phyloP scores from a whole-genome alignment of 1,140 invertebrate species.

The Calycopis cecrops region DNA sequence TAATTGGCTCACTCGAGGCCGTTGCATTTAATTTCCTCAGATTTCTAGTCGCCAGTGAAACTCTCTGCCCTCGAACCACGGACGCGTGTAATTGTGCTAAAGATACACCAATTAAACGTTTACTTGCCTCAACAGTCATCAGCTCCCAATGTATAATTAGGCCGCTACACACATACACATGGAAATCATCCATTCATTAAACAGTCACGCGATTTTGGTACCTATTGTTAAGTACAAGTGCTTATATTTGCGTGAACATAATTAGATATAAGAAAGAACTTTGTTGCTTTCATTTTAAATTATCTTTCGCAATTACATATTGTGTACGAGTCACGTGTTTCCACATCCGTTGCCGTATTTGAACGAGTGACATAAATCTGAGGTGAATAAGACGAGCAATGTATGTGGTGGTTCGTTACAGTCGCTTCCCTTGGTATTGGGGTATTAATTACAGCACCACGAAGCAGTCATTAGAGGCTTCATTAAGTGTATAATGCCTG shows the following conservation, averaged over 20 bases:
- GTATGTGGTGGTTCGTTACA: constrained; percentile 6
- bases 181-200: background rate
- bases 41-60: constrained; percentile 57
- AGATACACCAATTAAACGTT: constrained; percentile 55
- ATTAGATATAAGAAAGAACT: constrained; percentile 15
- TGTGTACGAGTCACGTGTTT: background rate
- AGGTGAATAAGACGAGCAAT: background rate
- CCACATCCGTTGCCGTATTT: background rate
- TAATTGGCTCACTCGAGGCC: background rate
- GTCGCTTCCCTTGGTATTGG: constrained; percentile 17
- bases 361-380: background rate
- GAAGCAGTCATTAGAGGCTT: constrained; percentile 41
- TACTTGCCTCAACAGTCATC: constrained; percentile 51
- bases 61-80: constrained; percentile 57
- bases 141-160: constrained; percentile 45
- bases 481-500: constrained; percentile 54
- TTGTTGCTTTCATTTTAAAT: constrained; percentile 3
- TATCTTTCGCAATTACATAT: background rate
- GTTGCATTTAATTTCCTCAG: constrained; percentile 20
- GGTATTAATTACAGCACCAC: constrained; percentile 53
- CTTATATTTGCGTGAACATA: constrained; percentile 14
- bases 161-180: constrained; percentile 23
- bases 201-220: background rate
- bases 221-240: constrained; percentile 13
- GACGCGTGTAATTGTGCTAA: constrained; percentile 67